A percentile compares a stretch with the other conserved stretches of the same genome.
phyloP scores from a whole-genome alignment of 2,113 vertebrate genomes.

The Actinemys pallida region DNA sequence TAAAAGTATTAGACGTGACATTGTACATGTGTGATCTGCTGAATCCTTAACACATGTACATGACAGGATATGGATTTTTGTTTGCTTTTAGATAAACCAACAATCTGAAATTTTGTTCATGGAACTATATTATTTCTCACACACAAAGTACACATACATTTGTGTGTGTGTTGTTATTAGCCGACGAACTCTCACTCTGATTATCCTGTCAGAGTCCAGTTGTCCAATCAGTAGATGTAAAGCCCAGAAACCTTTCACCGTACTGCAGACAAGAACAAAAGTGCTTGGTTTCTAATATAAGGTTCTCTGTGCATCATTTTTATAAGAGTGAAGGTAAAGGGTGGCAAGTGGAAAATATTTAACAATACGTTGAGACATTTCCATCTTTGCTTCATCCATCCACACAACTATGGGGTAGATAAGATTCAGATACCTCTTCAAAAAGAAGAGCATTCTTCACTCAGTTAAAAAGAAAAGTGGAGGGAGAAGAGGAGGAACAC shows the following conservation, averaged over 20 bases:
- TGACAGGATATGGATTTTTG: not conserved
- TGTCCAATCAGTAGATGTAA: constrained; percentile 14
- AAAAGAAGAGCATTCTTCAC: not conserved
- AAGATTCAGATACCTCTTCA: not conserved
- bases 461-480: not conserved
- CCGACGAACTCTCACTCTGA: not conserved
- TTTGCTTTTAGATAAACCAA: not conserved
- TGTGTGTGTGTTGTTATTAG: not conserved
- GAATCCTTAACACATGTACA: not conserved
- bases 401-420: not conserved
- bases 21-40: not conserved
- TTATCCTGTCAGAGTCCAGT: fast-evolving
- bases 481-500: not conserved
- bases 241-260: not conserved
- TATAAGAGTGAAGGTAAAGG: not conserved
- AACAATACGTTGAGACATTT: not conserved
- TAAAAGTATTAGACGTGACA: constrained; percentile 41
- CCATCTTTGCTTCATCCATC: not conserved
- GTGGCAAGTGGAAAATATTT: not conserved
- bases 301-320: not conserved
- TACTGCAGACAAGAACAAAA: not conserved
- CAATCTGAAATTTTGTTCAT: not conserved
- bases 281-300: not conserved
- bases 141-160: fast-evolving
- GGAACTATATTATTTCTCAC: not conserved